Base-by-base conservation (phyloP, 92 coral and sea anemone genomes). In the Siderastrea radians region DNA sequence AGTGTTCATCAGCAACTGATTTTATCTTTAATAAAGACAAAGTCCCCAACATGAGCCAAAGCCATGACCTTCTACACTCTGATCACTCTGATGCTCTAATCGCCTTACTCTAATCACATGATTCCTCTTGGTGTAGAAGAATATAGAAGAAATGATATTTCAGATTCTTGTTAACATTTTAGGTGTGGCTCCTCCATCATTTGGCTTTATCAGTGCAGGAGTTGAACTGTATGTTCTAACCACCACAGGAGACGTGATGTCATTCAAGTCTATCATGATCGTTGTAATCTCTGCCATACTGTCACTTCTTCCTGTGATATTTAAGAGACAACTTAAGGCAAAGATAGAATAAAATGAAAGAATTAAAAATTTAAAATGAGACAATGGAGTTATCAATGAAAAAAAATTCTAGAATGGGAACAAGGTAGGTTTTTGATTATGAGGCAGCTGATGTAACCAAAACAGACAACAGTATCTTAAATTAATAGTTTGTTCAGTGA, bases 101-200 rank as follows among this genome's bases (percentile, higher is more conserved):
- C 38, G 38, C 38, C 38, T 26, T 0, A 26, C 38, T 26, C 26
- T 19, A 65, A 45, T 19, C 11, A 66, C 47, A 17, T 26, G 38
- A 26, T 26, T 26, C 38, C 38, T 26, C 38, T 26, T 26, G 38
- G 38, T 26, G 43, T 7, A 7, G 66, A 61, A 1, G 16, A 61
- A 9, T 16, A 15, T 5, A 3, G 13, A 13, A 2, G 16, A 1
- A 13, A 13, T 2, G 19, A 61, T 14, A 16, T 15, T 3, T 61
- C 26, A 55, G 5, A 11, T 48, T 74, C 7, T 54, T 51, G 38
- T 49, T 14, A 2, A 1, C 49, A 44, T 77, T 82, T 4, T 72
- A 97, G 99, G 99, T 59, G 99, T 97, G 7, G 98, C 98, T 49
- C 98, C 99, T 13, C 99, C 99, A 19, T 97, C 99, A 0, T 95